Conservation (phyloP, 2,113 vertebrate species). For the Paedocypris sp. region DNA sequence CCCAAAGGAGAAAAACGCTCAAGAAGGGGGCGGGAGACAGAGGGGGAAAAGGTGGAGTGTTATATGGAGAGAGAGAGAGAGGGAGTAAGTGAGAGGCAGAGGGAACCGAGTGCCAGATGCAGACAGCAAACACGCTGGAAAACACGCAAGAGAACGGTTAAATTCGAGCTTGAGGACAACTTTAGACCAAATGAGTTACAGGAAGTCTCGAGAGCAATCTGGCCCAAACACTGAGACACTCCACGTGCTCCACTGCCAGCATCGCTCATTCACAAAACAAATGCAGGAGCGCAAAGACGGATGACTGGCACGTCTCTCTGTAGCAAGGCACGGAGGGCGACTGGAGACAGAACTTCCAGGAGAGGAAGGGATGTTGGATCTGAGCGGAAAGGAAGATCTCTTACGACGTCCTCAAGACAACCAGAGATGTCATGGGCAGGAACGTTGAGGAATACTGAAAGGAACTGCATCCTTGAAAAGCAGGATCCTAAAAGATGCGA, state of each 20-base stretch:
- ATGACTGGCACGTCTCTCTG: too few relatives aligned
- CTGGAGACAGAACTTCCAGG: too few relatives aligned
- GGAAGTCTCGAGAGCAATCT: not conserved
- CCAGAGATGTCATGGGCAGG: constrained; percentile 4
- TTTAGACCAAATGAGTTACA: constrained; percentile 7
- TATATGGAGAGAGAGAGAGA: constrained; percentile 13
- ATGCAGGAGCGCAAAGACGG: not conserved
- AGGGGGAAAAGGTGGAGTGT: constrained; percentile 17
- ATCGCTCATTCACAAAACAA: constrained; percentile 16
- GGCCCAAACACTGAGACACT: not conserved
- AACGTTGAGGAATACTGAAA: constrained; percentile 18
- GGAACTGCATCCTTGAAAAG: constrained; percentile 16
- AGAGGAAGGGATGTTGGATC: too few relatives aligned
- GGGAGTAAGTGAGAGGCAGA: not conserved
- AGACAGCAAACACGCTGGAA: not conserved
- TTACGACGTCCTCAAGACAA: not conserved
- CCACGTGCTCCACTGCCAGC: not conserved
- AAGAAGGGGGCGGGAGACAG: constrained; percentile 26
- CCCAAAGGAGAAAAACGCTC: constrained; percentile 31
- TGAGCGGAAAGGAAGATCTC: too few relatives aligned
- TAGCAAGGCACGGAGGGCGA: too few relatives aligned
- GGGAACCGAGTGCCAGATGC: not conserved
- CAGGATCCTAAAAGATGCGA: not conserved
- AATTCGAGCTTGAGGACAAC: not conserved
- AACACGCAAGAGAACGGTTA: not conserved